These are phyloP conservation scores for Coelopa frigida DNA, from an alignment of 1,140 invertebrate genomes.

Conservation along the genomic window DNA sequence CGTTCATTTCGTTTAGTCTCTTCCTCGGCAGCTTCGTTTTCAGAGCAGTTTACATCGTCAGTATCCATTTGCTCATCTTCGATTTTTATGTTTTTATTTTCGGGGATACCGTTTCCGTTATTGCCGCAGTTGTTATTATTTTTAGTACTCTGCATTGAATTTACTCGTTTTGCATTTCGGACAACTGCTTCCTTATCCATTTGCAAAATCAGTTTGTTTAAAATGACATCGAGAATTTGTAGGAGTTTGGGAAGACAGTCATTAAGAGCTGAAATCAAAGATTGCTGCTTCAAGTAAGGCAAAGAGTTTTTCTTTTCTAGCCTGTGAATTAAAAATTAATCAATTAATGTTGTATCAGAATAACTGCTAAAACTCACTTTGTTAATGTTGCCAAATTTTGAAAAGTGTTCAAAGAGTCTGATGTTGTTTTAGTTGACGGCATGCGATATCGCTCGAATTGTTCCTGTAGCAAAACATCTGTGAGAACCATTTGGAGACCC, in stretches of 20 bases:
- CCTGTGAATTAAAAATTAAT: constrained; percentile 11
- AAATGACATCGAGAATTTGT: constrained; percentile 36
- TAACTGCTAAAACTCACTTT: constrained; percentile 20
- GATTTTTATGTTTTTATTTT: constrained; percentile 19
- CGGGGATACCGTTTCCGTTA: constrained; percentile 16
- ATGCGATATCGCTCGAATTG: constrained; percentile 33
- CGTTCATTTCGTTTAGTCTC: constrained; percentile 9
- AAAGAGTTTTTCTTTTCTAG: constrained; percentile 34
- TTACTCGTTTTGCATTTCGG: constrained; percentile 18
- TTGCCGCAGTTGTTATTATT: constrained; percentile 27
- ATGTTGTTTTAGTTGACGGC: constrained; percentile 16
- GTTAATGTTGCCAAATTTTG: constrained; percentile 32
- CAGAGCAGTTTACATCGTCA: not conserved
- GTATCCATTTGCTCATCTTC: not conserved
- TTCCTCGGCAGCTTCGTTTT: not conserved
- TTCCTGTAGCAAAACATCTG: constrained; percentile 34
- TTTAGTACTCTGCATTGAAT: constrained; percentile 19
- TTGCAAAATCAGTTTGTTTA: constrained; percentile 27
- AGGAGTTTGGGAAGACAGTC: constrained; percentile 39
- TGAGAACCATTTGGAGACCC: constrained; percentile 46
- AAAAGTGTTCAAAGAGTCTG: constrained; percentile 36
- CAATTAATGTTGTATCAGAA: not conserved
- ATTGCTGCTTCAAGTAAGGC: constrained; percentile 22
- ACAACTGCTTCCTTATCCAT: constrained; percentile 28
- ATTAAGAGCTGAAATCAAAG: constrained; percentile 27